Evolutionary conservation across 2,888 invertebrate genomes (phyloP), one percentile per base, ranked within the genome.

Genomic region (Ormyrus nitidulus): DNA sequence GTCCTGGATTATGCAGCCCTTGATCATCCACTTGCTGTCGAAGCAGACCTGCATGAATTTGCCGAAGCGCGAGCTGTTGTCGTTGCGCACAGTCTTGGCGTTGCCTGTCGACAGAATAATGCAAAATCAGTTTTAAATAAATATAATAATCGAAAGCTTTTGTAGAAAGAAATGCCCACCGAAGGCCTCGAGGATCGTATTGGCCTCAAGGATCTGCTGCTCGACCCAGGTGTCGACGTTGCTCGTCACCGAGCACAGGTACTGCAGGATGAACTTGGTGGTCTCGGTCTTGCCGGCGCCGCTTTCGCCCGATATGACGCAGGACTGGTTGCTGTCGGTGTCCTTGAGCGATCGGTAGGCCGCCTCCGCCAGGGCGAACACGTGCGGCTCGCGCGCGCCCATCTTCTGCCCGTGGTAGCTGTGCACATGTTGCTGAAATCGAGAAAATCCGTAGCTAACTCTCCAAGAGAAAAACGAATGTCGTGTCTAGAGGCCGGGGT

Each of bases 41-140:
- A 98, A 95, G 88, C 97, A 96, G 7, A 98, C 96, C 91, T 97
- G 97, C 93, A 98, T 97, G 90, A 97, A 98, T 91, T 98, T 97
- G n/a, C 98, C 98, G 91, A 98, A 98, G 9, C 98, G 93, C 58
- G 96, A 96, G 11, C 97, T 97, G 91, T 98, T 98, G 91, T 98
- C 97, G 89, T 98, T 98, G 66, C 97, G 93, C 10, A 97, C 96
- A 0, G 98, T 98, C 91, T 97, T 97, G 0, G 97, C 97, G 91
- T 98, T 98, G 76, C 97, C 97, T 97, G 66, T 54, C 10, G 34
- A 62, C 4, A 46, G 7, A 46, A 62, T 9, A 11, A 62, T 6
- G 10, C 4, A 46, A 59, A 59, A 59, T 59, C 6, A 6, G 19
- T 6, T 13, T 19, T 5, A 59, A 9, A 44, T 44, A 44, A 13